These are phyloP conservation scores for Gallinago stenura DNA, from an alignment of 2,797 vertebrate genomes.

Conservation along the genomic window DNA sequence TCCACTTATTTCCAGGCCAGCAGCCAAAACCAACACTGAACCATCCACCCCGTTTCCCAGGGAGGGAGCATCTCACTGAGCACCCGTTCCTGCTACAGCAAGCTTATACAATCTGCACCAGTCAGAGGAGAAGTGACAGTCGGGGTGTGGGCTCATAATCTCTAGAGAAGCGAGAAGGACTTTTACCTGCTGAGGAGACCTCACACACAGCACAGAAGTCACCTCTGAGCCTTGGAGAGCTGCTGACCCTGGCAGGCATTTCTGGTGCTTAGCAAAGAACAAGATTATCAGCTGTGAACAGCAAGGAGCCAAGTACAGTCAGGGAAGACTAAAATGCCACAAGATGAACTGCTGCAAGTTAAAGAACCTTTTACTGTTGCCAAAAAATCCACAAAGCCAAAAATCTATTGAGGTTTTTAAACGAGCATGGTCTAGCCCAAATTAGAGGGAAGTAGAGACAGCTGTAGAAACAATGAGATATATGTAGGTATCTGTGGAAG, in stretches of 20 bases:
- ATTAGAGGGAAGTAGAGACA: neutral
- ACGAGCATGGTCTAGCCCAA: neutral
- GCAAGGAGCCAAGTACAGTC: neutral
- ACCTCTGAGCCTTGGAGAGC: neutral
- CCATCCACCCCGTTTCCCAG: neutral
- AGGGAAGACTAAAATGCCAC: neutral
- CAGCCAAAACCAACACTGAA: neutral
- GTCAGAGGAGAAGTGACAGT: neutral
- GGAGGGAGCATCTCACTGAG: rapidly evolving
- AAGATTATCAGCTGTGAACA: neutral
- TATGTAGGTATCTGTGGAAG: neutral
- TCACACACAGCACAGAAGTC: neutral
- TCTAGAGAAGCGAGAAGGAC: neutral
- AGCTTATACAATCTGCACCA: neutral
- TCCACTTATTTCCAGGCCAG: neutral
- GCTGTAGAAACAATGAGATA: neutral
- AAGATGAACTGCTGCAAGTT: neutral
- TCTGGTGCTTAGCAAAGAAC: neutral
- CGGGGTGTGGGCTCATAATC: neutral
- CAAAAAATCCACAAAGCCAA: neutral
- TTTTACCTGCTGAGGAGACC: neutral
- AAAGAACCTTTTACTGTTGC: neutral
- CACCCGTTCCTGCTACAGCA: neutral
- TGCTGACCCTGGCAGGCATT: neutral
- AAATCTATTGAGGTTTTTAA: neutral